Percentiles rank a stretch among this genome's conserved stretches.
Evolutionary conservation across 2,113 vertebrate species (phyloP).

Genomic region (Manacus vitellinus): DNA sequence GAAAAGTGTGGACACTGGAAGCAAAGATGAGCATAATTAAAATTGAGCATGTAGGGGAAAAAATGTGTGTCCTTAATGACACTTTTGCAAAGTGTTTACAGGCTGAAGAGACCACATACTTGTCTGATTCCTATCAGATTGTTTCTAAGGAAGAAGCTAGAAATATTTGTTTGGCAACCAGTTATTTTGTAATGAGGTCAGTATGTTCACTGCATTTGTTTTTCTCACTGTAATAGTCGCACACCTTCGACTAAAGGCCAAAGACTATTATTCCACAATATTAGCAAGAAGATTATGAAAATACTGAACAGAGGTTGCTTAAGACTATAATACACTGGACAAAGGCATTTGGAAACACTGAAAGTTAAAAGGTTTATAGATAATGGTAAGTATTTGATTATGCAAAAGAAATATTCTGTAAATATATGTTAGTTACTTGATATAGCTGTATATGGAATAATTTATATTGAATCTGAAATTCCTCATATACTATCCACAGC

Average conservation of each 20-base stretch:
- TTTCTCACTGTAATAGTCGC: conserved; percentile 31
- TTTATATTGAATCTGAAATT: neutral
- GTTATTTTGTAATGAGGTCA: conserved; percentile 65
- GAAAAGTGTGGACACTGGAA: neutral
- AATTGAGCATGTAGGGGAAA: neutral
- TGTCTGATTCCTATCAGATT: conserved; percentile 52
- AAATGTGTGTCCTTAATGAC: conserved; percentile 6
- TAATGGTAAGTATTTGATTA: conserved; percentile 5
- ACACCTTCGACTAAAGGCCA: conserved; percentile 37
- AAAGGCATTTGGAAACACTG: conserved; percentile 46
- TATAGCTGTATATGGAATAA: neutral
- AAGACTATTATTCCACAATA: conserved; percentile 21
- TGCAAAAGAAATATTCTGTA: neutral
- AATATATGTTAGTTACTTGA: conserved; percentile 26
- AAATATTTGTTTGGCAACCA: conserved; percentile 64
- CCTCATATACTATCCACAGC: neutral
- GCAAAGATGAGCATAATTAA: neutral
- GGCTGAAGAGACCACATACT: neutral
- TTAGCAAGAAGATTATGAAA: conserved; percentile 57
- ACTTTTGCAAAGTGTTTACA: conserved; percentile 56
- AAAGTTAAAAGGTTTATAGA: conserved; percentile 45
- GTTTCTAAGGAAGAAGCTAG: conserved; percentile 52
- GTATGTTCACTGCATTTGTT: conserved; percentile 45
- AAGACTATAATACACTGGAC: conserved; percentile 30
- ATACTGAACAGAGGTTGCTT: conserved; percentile 42